Conservation (phyloP, 2,797 vertebrate genomes). For the Gambelia wislizenii region DNA sequence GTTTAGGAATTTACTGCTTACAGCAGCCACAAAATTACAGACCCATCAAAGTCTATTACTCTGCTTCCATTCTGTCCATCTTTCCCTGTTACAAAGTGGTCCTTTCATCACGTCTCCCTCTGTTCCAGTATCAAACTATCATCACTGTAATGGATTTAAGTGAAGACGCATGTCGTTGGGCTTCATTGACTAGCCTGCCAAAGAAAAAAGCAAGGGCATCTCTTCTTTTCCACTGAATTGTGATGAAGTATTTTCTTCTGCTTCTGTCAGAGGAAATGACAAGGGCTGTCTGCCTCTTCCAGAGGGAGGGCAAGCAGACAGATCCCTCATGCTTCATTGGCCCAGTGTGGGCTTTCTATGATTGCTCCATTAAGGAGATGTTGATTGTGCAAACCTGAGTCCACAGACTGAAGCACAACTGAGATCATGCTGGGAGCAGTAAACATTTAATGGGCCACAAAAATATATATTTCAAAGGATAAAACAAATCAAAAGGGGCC, state of each 20-base stretch:
- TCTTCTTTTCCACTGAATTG: neutral
- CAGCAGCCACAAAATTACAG: slow-evolving; percentile 68
- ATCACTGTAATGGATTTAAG: slow-evolving; percentile 69
- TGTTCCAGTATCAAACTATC: slow-evolving; percentile 67
- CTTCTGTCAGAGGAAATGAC: neutral
- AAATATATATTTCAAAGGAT: neutral
- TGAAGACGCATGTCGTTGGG: slow-evolving; percentile 57
- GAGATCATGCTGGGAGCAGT: neutral
- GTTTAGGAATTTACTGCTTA: slow-evolving; percentile 74
- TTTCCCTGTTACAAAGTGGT: slow-evolving; percentile 54
- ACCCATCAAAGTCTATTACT: slow-evolving; percentile 73
- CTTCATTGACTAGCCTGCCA: slow-evolving; percentile 48
- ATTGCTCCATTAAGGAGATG: neutral
- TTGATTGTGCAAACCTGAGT: neutral
- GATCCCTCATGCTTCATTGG: slow-evolving; percentile 25
- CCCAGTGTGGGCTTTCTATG: neutral
- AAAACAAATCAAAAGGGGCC: neutral
- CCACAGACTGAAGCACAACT: no score
- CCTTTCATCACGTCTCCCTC: slow-evolving; percentile 68
- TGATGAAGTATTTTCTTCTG: neutral
- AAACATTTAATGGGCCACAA: neutral
- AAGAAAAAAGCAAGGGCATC: slow-evolving; percentile 61
- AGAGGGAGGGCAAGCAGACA: neutral
- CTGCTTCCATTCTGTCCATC: slow-evolving; percentile 66
- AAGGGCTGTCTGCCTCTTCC: slow-evolving; percentile 22